Base-by-base conservation (phyloP, 2,888 invertebrate genomes). In the Andrena hattorfiana region DNA sequence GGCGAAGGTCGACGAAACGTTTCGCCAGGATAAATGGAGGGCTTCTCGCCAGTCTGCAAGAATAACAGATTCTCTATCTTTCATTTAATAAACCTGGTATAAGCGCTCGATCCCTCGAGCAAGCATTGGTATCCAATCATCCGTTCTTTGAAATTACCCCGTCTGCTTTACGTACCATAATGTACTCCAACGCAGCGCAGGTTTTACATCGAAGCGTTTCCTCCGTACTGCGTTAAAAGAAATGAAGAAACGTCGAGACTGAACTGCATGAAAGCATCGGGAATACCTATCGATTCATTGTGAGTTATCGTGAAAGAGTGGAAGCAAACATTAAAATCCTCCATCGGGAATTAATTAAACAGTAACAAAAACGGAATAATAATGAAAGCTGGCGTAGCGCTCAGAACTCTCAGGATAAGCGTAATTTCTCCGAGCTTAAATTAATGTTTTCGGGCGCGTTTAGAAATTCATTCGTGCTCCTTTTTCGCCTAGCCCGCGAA, bases 31-130 rank as follows among this genome's bases (percentile, higher is more conserved):
- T 54, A 56, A 73, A 73, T 56, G 49, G 54, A 64, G 51, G 35
- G 26, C 32, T 60, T 48, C 42, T 20, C 35, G 42, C 26, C 35
- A 32, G 7, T 2, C 35, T 23, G 26, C 42, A 54, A 30, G 59
- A 82, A 71, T 71, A 75, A 64, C 49, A 49, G 30, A 67, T 71
- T 63, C 56, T 13, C 16, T 13, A 56, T 42, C 32, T 42, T 64
- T 64, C 60, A 20, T 59, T 81, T 64, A 26, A 76, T 76, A 71
- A 59, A 80, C 62, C n/a, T 30, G 5, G 13, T 70, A 81, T 20
- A 20, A 4, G 4, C 28, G 26, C 48, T 10, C 63, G 42, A 20
- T 66, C 28, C 60, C 28, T 8, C 60, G 23, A n/a, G 28, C 54
- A 26, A 62, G 8, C 32, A 42, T 51, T 28, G 3, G 16, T 16